Percentiles rank a stretch among this genome's conserved stretches.
phyloP scores from a whole-genome alignment of 2,797 vertebrate genomes.

The Sebastes vulpes region DNA sequence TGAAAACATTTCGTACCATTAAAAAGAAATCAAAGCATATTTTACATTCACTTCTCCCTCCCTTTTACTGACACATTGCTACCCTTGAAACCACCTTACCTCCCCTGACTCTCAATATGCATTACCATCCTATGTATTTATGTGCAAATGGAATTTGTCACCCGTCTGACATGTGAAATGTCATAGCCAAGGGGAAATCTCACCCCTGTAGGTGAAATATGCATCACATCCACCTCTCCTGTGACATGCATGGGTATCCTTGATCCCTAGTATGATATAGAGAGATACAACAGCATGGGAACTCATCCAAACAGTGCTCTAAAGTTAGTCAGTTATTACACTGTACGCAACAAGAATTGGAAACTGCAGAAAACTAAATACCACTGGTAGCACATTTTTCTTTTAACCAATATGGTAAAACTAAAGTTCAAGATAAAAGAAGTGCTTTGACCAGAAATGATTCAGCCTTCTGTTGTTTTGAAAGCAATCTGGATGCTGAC shows the following conservation, averaged over 20 bases:
- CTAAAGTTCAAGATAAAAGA: background rate
- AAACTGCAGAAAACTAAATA: background rate
- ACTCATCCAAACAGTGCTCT: background rate
- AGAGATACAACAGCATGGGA: background rate
- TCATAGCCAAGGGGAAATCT: background rate
- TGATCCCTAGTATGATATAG: background rate
- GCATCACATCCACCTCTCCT: background rate
- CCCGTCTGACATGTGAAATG: constrained; percentile 11
- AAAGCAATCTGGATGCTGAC: background rate
- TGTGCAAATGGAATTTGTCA: constrained; percentile 21
- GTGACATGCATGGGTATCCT: background rate
- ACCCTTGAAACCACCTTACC: background rate
- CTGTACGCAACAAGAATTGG: background rate
- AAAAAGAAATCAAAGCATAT: background rate
- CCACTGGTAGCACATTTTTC: background rate
- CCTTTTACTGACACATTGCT: background rate
- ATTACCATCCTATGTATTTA: background rate
- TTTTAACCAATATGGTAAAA: background rate
- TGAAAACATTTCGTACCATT: background rate
- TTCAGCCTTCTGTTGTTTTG: background rate
- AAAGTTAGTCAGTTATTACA: background rate
- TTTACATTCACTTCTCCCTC: background rate
- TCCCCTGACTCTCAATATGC: background rate
- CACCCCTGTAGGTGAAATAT: background rate
- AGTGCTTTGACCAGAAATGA: background rate